A percentile compares a stretch with the other conserved stretches of the same genome.
phyloP scores from a whole-genome alignment of 2,797 vertebrate species.

The Epinephelus awoara region DNA sequence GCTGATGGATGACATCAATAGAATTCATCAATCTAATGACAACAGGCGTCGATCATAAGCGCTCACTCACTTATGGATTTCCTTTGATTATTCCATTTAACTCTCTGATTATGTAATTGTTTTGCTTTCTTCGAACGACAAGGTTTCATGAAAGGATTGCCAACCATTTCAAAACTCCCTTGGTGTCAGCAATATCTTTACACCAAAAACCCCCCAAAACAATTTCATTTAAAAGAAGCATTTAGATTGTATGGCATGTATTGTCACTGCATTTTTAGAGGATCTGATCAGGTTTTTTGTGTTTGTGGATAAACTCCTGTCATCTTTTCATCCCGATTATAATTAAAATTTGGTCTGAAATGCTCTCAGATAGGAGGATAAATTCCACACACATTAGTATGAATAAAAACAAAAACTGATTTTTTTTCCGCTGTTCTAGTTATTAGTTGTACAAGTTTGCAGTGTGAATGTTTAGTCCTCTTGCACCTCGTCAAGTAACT shows the following conservation, averaged over 20 bases:
- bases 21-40: constrained; percentile 64
- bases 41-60: constrained; percentile 44
- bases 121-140: constrained; percentile 3
- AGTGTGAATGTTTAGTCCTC: background rate
- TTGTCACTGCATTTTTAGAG: background rate
- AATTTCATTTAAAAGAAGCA: background rate
- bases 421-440: background rate
- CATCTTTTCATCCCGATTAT: background rate
- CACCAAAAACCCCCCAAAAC: background rate
- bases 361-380: background rate
- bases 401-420: background rate
- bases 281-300: background rate
- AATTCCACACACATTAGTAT: background rate
- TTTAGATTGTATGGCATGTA: background rate
- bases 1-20: constrained; percentile 65
- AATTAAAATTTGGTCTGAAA: background rate
- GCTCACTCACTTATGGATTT: constrained; percentile 58
- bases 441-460: constrained; percentile 1
- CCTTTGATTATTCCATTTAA: constrained; percentile 38
- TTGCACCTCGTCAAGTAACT: background rate
- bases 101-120: constrained; percentile 44
- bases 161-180: background rate
- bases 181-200: background rate
- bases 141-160: background rate
- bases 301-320: background rate